Base-by-base conservation (phyloP, 2,888 invertebrate species). In the Lobophora halterata region DNA sequence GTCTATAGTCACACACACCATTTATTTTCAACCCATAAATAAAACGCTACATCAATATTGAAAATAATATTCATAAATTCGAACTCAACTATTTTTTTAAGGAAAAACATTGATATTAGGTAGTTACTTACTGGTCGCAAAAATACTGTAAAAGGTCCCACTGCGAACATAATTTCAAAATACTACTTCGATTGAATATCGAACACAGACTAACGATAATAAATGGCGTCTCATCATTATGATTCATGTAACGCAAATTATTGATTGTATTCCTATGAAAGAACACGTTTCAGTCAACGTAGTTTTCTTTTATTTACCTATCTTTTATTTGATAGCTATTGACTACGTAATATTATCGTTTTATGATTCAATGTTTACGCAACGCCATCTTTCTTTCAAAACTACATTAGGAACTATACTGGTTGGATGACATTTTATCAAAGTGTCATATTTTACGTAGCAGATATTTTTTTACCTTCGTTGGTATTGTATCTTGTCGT, bases 171-270 rank as follows among this genome's bases (percentile, higher is more conserved):
- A 32, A 9, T 27, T 11, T 2, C 18, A 30, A 36, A 36, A 43
- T 28, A 23, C 42, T 28, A 32, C 31, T 34, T 19, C 16, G 36
- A 23, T 33, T 19, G 20, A 33, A 21, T 28, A 33, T 29, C 20
- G 25, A 44, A 28, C 33, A 41, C 43, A 32, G 18, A 52, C 43
- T 47, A 40, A 36, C 10, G 7, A 2, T 17, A 4, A 8, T 40
- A 21, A 32, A 8, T 45, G 27, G 32, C 39, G 32, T 49, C 39
- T 24, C 36, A 39, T 34, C 27, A 25, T 39, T 31, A 33, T 51
- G 46, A 51, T 18, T 51, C 52, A 50, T 39, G 31, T 39, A 46
- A 49, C 39, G 43, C 25, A 24, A 43, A 52, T 46, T 42, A 52
- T 45, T 32, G 45, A 48, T 46, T 34, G 33, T 31, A 20, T 24